phyloP scores from a whole-genome alignment of 2,797 vertebrate genomes.

The Ctenopoma multispine region DNA sequence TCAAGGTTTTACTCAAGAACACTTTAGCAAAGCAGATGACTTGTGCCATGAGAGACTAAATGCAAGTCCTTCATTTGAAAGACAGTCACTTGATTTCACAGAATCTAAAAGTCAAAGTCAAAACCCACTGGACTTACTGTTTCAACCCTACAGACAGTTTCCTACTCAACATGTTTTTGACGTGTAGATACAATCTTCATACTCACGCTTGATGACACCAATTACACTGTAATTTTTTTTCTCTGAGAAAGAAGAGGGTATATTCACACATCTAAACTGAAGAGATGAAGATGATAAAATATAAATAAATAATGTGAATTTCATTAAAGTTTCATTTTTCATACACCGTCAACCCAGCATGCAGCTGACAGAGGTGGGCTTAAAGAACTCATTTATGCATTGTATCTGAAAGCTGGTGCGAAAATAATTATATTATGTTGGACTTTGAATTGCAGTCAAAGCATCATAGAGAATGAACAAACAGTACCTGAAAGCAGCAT shows the following conservation, averaged over 20 bases:
- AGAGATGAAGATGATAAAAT: not conserved
- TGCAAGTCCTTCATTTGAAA: not conserved
- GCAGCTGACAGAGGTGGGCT: not conserved
- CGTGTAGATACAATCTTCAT: not conserved
- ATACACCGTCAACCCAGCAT: not conserved
- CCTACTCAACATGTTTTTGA: not conserved
- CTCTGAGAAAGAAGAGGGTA: not conserved
- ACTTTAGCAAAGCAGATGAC: not conserved
- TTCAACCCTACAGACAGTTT: not conserved
- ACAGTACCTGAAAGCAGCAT: slow-evolving; percentile 15
- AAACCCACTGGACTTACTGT: not conserved
- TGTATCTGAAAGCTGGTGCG: slow-evolving; percentile 1
- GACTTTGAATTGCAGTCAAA: not conserved
- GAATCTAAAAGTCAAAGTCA: not conserved
- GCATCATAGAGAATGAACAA: slow-evolving; percentile 25
- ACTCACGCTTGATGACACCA: not conserved
- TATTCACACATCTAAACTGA: not conserved
- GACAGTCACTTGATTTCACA: not conserved
- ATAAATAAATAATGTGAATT: not conserved
- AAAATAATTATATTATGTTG: slow-evolving; percentile 17
- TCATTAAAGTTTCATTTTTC: not conserved
- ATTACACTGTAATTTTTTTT: not conserved
- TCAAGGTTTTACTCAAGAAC: not conserved
- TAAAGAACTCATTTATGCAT: not conserved
- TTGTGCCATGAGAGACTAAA: not conserved